A percentile compares a stretch with the other conserved stretches of the same genome.
Evolutionary conservation across 2,797 vertebrate species (phyloP).

Genomic region (Remorina albescens): DNA sequence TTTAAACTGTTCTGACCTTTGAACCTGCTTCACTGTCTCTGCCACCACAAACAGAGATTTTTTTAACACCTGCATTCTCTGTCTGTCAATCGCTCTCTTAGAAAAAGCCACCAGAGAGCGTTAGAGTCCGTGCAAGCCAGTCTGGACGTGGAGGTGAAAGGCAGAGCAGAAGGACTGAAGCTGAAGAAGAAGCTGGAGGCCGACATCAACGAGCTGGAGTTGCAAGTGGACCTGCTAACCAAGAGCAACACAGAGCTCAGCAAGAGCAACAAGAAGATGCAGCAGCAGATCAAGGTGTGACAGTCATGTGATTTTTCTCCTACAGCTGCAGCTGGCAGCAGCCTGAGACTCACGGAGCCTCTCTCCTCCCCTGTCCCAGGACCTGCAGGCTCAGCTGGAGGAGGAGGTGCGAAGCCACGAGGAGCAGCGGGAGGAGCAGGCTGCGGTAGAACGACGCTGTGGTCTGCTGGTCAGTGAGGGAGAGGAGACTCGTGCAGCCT

Average conservation of each 20-base stretch:
- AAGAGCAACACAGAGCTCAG: slow-evolving; percentile 83
- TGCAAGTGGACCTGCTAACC: slow-evolving; percentile 84
- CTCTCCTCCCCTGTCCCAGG: slow-evolving; percentile 66
- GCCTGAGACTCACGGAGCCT: background rate
- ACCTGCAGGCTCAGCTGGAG: slow-evolving; percentile 87
- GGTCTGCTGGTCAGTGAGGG: slow-evolving; percentile 77
- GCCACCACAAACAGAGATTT: background rate
- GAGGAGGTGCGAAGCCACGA: slow-evolving; percentile 83
- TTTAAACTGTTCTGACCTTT: background rate
- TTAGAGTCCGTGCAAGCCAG: slow-evolving; percentile 87
- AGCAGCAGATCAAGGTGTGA: slow-evolving; percentile 87
- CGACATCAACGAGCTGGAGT: slow-evolving; percentile 85
- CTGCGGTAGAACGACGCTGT: slow-evolving; percentile 83
- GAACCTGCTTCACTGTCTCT: slow-evolving; percentile 2
- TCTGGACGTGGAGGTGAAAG: slow-evolving; percentile 86
- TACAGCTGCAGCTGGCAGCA: background rate
- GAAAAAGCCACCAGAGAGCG: slow-evolving; percentile 87
- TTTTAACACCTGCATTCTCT: background rate
- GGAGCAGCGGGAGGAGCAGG: slow-evolving; percentile 79
- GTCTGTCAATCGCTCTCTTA: slow-evolving; percentile 27
- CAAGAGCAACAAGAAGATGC: slow-evolving; percentile 86
- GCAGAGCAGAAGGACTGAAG: slow-evolving; percentile 80
- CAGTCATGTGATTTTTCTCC: accelerated
- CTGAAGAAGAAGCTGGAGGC: slow-evolving; percentile 88
- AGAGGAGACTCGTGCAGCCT: slow-evolving; percentile 72